A percentile compares a stretch with the other conserved stretches of the same genome.
phyloP scores from a whole-genome alignment of 2,888 invertebrate species.

The Erebia aethiops region DNA sequence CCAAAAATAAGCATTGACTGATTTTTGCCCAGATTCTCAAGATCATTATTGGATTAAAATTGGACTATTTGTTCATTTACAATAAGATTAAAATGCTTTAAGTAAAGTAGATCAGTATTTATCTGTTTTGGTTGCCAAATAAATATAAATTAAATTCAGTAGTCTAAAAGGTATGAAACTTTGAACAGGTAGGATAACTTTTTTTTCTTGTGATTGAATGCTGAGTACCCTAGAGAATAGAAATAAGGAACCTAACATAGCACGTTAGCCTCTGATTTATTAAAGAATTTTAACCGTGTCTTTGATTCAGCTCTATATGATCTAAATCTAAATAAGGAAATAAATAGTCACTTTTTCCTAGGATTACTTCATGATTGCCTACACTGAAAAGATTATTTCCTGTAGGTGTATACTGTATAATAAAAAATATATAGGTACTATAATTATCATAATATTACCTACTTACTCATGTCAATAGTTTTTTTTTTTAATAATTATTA shows the following conservation, averaged over 20 bases:
- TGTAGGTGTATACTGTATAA: neutral
- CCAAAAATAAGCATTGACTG: too few species aligned
- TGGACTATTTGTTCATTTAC: too few species aligned
- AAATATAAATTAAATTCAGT: too few species aligned
- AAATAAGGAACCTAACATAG: neutral
- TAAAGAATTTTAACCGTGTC: neutral
- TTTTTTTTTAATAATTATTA: neutral
- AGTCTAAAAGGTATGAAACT: too few species aligned
- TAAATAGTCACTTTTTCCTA: neutral
- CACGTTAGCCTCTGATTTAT: neutral
- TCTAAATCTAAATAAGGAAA: conserved; percentile 5
- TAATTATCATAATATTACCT: neutral
- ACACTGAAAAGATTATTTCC: neutral
- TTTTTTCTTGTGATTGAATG: neutral
- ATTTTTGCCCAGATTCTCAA: too few species aligned
- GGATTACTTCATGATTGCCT: neutral
- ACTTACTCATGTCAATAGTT: too few species aligned
- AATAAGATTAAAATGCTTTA: too few species aligned
- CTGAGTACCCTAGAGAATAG: neutral
- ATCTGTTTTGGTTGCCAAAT: too few species aligned
- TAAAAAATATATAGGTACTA: neutral
- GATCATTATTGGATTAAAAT: too few species aligned
- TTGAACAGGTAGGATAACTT: too few species aligned
- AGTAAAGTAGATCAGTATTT: too few species aligned
- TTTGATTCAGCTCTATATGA: neutral